Evolutionary conservation across 1,140 invertebrate genomes (phyloP), one percentile per base, ranked within the genome.

Genomic region (Magallana ariakensis): DNA sequence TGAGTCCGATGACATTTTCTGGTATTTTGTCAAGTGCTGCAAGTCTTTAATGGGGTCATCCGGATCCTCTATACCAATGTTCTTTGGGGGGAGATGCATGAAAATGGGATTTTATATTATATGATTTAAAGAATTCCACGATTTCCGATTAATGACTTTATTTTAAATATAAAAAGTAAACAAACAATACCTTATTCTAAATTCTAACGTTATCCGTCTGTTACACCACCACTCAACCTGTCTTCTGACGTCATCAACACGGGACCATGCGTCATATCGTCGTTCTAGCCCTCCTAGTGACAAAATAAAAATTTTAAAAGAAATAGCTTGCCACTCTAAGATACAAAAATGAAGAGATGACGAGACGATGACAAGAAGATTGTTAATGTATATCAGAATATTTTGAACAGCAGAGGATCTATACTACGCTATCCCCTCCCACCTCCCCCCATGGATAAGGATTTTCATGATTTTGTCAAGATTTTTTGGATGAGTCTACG

Each of bases 201-300:
- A 96, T n/a, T n/a, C n/a, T n/a, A n/a, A n/a, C n/a, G n/a, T 2
- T 99, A 95, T 19, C 96, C 96, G 91, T 98, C 97, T 0, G 96
- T 97, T 80, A 99, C 98, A 9, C 97, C 97, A 15, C 99, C 95
- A 83, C 95, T 93, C 46, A 92, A 94, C 90, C 97, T 95, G 85
- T 97, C 96, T 33, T 97, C 96, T 87, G 95, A 95, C n/a, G 95
- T 95, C 82, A 96, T 90, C 22, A 93, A 80, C 90, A 92, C 94
- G 0, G 93, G 93, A 5, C 95, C 95, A 89, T 95, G 95, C 6
- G 94, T 95, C 95, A n/a, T n/a, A 95, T 95, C 54, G 92, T 91
- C n/a, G 91, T 93, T 99, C 98, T 91, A 97, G 98, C 75, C 98
- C 98, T 80, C 99, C 99, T 55, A 99, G 95, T 93, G 98, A 81